Evolutionary conservation across 1,140 invertebrate genomes (phyloP), one percentile per base, ranked within the genome.

Genomic region (Drosophila ambigua): DNA sequence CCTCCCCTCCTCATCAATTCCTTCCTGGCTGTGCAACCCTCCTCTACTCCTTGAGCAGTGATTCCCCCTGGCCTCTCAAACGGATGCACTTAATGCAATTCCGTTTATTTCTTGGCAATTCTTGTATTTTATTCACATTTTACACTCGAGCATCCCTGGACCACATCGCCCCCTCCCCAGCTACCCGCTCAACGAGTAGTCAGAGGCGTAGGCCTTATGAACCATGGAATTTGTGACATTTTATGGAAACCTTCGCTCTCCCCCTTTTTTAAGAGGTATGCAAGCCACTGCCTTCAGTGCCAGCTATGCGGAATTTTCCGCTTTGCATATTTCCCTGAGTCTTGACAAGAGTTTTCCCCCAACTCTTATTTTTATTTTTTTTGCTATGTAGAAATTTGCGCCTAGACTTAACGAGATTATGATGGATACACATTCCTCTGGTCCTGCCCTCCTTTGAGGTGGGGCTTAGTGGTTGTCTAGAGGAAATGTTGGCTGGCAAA

Each of bases 21-120:
- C 15, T 16, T 15, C 5, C 11, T 16, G 9, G 46, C 28, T 23
- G 6, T 59, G 46, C 28, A 24, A 5, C 16, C n/a, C 28, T n/a
- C 28, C 26, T 6, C 9, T 3, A 4, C 23, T 9, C 39, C 15
- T 63, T 54, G 23, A 44, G 24, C 6, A 39, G 15, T 9, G 59
- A 26, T 52, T 41, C 23, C 16, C 39, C 54, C 31, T 28, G 4
- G 9, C 35, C 9, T 1, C 11, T 5, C 35, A 39, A 58, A 45
- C 53, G 24, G 57, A 67, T 67, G 78, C 78, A 72, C 62, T 68
- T 81, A 81, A 77, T 81, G 78, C 78, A 67, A 81, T 81, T 81
- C 41, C 48, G 26, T 44, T 76, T 76, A 63, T 62, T 76, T 61
- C 53, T 62, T 53, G 48, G 45, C 46, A 39, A 58, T 69, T 69